Percentiles rank a stretch among this genome's conserved stretches.
These are phyloP conservation scores for Phasia obesa DNA, from an alignment of 2,888 invertebrate genomes.

Conservation along the genomic window DNA sequence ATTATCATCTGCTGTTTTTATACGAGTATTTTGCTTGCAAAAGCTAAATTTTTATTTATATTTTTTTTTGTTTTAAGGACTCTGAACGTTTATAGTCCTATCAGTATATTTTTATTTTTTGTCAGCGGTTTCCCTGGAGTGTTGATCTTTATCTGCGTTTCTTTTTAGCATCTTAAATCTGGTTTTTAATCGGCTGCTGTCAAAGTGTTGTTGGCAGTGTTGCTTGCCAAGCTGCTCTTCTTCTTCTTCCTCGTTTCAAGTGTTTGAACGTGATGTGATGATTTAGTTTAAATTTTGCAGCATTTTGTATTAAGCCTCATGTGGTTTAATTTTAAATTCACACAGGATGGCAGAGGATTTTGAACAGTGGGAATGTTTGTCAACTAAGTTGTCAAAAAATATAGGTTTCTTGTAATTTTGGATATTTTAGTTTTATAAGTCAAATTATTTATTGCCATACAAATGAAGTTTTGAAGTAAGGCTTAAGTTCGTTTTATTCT, in stretches of 20 bases:
- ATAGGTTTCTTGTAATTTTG: too few relatives aligned
- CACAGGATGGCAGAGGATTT: neutral
- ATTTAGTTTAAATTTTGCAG: constrained; percentile 30
- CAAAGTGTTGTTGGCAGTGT: neutral
- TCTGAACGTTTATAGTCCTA: constrained; percentile 8
- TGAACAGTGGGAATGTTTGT: too few relatives aligned
- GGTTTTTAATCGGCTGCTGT: constrained; percentile 36
- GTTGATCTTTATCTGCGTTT: constrained; percentile 30
- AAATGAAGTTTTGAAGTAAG: too few relatives aligned
- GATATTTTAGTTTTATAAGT: too few relatives aligned
- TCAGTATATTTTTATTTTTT: constrained; percentile 11
- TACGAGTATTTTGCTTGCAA: neutral
- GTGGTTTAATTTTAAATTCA: neutral
- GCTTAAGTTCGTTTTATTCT: too few relatives aligned
- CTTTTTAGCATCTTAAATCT: constrained; percentile 4
- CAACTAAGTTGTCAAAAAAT: too few relatives aligned
- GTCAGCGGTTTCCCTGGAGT: constrained; percentile 2
- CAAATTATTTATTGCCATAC: too few relatives aligned
- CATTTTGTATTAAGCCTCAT: neutral
- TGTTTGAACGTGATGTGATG: constrained; percentile 61
- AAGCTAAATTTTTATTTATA: constrained; percentile 15
- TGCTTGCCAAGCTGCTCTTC: constrained; percentile 1
- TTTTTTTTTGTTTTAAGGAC: constrained; percentile 3
- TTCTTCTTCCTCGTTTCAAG: constrained; percentile 10
- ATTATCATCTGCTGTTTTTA: constrained; percentile 43